These are phyloP conservation scores for Spisula subtruncata DNA, from an alignment of 2,888 invertebrate species.

Conservation along the genomic window DNA sequence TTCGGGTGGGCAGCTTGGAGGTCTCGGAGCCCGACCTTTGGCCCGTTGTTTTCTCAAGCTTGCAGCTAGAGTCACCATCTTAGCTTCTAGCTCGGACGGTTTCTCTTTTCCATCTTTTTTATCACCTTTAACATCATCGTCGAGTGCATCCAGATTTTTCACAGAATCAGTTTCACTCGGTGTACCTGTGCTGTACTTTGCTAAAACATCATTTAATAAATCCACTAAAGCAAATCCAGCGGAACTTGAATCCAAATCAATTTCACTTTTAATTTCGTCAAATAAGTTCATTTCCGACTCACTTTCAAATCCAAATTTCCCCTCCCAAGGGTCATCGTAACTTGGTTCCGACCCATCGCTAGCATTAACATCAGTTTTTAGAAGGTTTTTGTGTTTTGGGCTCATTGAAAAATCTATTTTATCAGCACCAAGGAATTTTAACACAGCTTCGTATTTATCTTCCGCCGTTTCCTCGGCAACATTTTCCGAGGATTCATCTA, in stretches of 20 bases:
- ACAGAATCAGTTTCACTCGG: conserved; percentile 70
- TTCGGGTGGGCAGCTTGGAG: conserved; percentile 79
- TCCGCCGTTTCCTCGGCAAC: conserved; percentile 43
- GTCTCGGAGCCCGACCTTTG: conserved; percentile 81
- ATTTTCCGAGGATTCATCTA: conserved; percentile 63
- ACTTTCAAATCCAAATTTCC: conserved; percentile 65
- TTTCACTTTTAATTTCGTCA: conserved; percentile 71
- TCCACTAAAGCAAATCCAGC: conserved; percentile 81
- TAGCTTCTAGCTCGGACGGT: conserved; percentile 80
- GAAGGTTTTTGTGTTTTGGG: conserved; percentile 59
- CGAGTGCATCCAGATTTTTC: conserved; percentile 63
- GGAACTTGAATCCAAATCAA: conserved; percentile 74
- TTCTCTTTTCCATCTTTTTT: conserved; percentile 71
- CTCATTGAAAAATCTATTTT: conserved; percentile 57
- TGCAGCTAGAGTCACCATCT: conserved; percentile 82
- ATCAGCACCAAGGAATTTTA: conserved; percentile 63
- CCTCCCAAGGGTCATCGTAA: conserved; percentile 71
- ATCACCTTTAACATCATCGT: conserved; percentile 42
- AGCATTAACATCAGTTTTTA: conserved; percentile 37
- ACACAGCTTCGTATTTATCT: conserved; percentile 67
- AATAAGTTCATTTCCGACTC: conserved; percentile 70
- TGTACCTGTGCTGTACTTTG: conserved; percentile 73
- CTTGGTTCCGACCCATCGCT: conserved; percentile 55
- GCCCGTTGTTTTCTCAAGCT: conserved; percentile 78
- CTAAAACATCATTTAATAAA: conserved; percentile 80